A percentile compares a stretch with the other conserved stretches of the same genome.
phyloP scores from a whole-genome alignment of 92 coral and sea anemone species.

The Siderastrea siderea region DNA sequence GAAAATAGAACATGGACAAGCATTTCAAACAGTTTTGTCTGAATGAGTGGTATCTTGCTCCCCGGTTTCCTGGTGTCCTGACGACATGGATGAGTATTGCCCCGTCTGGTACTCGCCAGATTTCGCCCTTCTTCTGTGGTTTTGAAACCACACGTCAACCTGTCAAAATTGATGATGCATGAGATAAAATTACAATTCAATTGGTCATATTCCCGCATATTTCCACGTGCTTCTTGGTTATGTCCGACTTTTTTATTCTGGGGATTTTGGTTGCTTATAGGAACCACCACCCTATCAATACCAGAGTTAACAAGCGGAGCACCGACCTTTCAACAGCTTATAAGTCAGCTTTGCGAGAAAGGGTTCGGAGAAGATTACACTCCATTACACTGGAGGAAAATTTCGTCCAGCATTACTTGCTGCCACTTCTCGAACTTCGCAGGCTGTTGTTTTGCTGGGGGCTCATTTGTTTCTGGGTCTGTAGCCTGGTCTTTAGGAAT shows the following conservation, averaged over 20 bases:
- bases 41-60: neutral
- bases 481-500: neutral
- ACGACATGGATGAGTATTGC: neutral
- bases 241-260: neutral
- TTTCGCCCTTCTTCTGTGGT: neutral
- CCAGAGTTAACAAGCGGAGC: neutral
- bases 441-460: neutral
- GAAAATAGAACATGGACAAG: neutral
- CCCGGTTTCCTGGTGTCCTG: neutral
- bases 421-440: neutral
- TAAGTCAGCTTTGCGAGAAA: neutral
- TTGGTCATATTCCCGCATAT: neutral
- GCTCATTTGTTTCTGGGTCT: neutral
- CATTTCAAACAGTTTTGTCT: neutral
- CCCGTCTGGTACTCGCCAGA: neutral
- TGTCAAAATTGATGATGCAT: neutral
- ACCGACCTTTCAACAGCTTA: neutral
- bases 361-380: neutral
- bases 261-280: neutral
- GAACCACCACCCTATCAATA: neutral
- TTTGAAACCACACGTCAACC: slow-evolving; percentile 18
- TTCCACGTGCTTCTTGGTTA: neutral
- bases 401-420: neutral
- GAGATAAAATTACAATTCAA: neutral
- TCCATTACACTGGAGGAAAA: neutral